These are phyloP conservation scores for Eurystomus gularis DNA, from an alignment of 2,113 vertebrate species.

Conservation along the genomic window DNA sequence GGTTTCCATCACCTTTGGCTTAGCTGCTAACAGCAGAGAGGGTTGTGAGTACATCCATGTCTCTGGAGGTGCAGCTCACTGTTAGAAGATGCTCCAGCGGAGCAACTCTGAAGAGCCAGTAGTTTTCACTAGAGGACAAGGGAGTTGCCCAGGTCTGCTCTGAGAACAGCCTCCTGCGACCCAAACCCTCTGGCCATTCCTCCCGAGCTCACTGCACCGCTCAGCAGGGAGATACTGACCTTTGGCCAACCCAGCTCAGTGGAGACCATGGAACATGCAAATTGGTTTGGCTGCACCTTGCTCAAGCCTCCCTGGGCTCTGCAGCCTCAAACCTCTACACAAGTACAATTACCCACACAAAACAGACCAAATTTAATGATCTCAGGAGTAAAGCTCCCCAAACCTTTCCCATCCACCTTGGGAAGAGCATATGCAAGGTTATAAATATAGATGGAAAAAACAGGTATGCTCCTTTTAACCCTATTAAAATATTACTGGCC, in stretches of 20 bases:
- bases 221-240: not conserved
- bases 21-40: not conserved
- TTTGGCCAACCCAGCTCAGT: not conserved
- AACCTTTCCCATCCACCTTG: not conserved
- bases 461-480: not conserved
- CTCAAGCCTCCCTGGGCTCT: not conserved
- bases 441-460: slow-evolving; percentile 29
- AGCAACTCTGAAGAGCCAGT: not conserved
- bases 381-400: not conserved
- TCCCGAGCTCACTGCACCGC: rapidly evolving
- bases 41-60: rapidly evolving
- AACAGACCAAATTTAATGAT: not conserved
- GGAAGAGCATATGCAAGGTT: not conserved
- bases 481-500: not conserved
- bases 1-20: not conserved
- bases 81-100: not conserved
- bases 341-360: not conserved
- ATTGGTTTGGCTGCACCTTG: not conserved
- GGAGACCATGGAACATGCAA: not conserved
- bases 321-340: not conserved
- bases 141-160: not conserved
- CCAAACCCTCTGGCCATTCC: not conserved
- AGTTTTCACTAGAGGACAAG: not conserved
- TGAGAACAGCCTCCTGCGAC: not conserved
- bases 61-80: not conserved